Evolutionary conservation across 2,888 invertebrate genomes (phyloP).

Genomic region (Priocnemis perturbator): DNA sequence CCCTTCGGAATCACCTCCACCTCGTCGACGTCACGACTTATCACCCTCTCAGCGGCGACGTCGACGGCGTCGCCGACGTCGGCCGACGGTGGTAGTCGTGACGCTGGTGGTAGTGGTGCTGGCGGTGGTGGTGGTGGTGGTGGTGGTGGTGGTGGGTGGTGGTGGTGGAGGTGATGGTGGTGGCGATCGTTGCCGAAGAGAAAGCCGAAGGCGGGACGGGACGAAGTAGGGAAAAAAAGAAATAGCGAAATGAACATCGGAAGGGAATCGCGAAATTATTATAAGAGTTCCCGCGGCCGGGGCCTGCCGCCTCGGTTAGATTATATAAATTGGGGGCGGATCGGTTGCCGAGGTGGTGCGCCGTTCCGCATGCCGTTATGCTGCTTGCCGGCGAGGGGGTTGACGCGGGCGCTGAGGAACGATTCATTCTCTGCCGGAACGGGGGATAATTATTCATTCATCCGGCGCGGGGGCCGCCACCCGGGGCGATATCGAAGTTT

Average conservation of each 20-base stretch:
- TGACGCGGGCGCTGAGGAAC: constrained; percentile 27
- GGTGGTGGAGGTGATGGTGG: constrained; percentile 33
- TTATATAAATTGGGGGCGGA: constrained; percentile 63
- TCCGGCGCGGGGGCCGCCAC: constrained; percentile 25
- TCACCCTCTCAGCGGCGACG: constrained; percentile 68
- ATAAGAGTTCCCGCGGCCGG: constrained; percentile 61
- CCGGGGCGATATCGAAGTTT: constrained; percentile 25
- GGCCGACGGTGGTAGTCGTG: neutral
- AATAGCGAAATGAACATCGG: constrained; percentile 75
- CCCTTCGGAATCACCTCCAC: constrained; percentile 67
- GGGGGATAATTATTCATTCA: constrained; percentile 37
- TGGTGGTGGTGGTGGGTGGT: constrained; percentile 30
- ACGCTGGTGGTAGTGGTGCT: constrained; percentile 32
- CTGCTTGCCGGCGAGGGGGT: too few relatives aligned
- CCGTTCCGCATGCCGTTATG: neutral
- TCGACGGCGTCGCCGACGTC: constrained; percentile 4
- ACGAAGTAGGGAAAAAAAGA: constrained; percentile 55
- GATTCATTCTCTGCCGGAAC: constrained; percentile 22
- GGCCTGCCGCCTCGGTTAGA: constrained; percentile 44
- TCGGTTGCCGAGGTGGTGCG: constrained; percentile 13
- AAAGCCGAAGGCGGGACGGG: constrained; percentile 23
- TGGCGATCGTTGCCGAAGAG: constrained; percentile 34
- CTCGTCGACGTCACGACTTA: constrained; percentile 74
- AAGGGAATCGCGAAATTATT: constrained; percentile 71
- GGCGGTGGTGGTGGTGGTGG: constrained; percentile 24